A percentile compares a stretch with the other conserved stretches of the same genome.
Conservation (phyloP, 2,888 invertebrate species). For the Rhodophaea formosa region DNA sequence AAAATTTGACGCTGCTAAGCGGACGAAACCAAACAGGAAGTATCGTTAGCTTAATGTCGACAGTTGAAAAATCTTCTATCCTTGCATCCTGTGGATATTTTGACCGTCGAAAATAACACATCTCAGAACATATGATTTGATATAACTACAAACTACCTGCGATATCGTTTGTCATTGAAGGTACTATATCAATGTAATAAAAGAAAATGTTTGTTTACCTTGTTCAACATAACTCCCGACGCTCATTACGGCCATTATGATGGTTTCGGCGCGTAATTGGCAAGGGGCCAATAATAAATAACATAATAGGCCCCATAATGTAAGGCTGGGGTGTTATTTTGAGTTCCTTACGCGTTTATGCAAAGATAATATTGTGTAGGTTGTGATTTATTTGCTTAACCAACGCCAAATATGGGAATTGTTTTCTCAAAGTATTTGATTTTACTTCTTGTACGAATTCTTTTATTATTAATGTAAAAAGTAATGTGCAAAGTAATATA, state of each 20-base stretch:
- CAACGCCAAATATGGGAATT: not conserved
- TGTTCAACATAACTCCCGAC: constrained; percentile 7
- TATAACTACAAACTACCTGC: no score
- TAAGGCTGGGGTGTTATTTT: not conserved
- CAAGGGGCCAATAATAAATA: constrained; percentile 18
- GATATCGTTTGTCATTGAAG: no score
- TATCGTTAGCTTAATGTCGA: no score
- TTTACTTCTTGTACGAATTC: no score
- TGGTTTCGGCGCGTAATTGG: constrained; percentile 20
- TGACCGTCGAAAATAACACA: no score
- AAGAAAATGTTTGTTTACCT: constrained; percentile 14
- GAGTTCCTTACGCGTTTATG: not conserved
- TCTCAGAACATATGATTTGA: no score
- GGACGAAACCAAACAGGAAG: no score
- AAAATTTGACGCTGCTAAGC: no score
- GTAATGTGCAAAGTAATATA: no score
- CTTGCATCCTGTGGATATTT: no score
- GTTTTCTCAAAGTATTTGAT: not conserved
- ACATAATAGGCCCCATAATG: not conserved
- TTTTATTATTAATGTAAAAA: no score
- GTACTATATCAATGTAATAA: not conserved
- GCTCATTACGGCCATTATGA: constrained; percentile 19
- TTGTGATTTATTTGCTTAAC: not conserved
- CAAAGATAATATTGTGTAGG: not conserved
- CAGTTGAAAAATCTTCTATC: no score